Percentiles rank a stretch among this genome's conserved stretches.
Evolutionary conservation across 2,113 vertebrate genomes (phyloP).

Genomic region (Hydrolagus affinis): DNA sequence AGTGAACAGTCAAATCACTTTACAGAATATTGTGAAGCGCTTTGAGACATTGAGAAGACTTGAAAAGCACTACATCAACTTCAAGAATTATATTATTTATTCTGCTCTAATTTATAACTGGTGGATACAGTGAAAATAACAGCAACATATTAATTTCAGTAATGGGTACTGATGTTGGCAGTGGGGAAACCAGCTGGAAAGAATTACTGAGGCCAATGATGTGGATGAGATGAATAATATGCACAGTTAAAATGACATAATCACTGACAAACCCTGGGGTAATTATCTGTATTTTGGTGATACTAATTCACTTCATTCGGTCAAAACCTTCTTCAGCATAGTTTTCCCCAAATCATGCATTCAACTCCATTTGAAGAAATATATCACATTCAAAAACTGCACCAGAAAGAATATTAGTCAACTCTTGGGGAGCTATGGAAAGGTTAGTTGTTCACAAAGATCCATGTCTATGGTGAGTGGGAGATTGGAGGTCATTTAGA

Average conservation of each 20-base stretch:
- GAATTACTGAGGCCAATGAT: background rate
- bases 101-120: background rate
- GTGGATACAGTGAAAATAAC: background rate
- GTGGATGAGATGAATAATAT: background rate
- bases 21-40: too few relatives aligned
- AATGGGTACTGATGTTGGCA: background rate
- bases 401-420: background rate
- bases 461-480: background rate
- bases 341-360: background rate
- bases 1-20: too few relatives aligned
- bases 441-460: background rate
- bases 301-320: background rate
- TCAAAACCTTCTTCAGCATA: background rate
- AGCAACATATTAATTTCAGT: conserved; percentile 1
- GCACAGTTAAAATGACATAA: background rate
- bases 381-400: background rate
- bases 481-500: too few relatives aligned
- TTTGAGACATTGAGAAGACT: too few relatives aligned
- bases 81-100: too few relatives aligned
- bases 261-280: background rate
- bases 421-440: background rate
- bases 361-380: background rate
- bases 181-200: background rate
- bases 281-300: background rate
- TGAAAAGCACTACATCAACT: too few relatives aligned